A percentile compares a stretch with the other conserved stretches of the same genome.
Evolutionary conservation across 2,797 vertebrate species (phyloP).

Genomic region (Onychomys leucogaster): DNA sequence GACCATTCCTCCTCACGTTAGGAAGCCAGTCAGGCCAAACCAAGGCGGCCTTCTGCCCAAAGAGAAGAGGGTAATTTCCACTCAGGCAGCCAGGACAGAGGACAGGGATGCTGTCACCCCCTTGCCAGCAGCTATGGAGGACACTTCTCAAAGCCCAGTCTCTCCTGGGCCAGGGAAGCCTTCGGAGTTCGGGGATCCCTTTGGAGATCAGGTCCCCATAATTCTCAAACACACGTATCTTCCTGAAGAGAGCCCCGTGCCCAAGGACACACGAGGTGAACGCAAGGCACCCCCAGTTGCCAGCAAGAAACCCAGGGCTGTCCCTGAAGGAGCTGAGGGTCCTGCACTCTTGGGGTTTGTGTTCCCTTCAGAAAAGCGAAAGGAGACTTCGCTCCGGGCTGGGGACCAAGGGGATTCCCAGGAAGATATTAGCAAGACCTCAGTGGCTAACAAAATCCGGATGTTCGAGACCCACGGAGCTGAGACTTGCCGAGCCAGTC

Average conservation of each 20-base stretch:
- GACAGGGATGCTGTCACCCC: conserved; percentile 83
- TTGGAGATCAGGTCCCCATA: conserved; percentile 5
- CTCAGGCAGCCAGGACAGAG: conserved; percentile 17
- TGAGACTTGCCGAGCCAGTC: conserved; percentile 41
- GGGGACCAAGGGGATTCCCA: conserved; percentile 65
- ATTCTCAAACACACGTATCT: conserved; percentile 50
- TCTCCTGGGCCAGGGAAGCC: neutral
- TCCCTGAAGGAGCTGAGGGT: conserved; percentile 60
- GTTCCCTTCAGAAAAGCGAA: conserved; percentile 63
- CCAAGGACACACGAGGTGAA: conserved; percentile 58
- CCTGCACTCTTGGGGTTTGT: neutral
- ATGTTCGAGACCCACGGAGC: conserved; percentile 86
- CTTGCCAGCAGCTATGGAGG: neutral
- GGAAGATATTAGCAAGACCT: conserved; percentile 80
- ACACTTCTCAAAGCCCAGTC: conserved; percentile 24
- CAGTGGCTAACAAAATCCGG: conserved; percentile 88
- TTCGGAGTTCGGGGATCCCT: neutral
- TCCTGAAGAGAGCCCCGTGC: neutral
- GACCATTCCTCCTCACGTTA: neutral
- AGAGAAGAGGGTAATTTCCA: neutral
- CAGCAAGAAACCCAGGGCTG: conserved; percentile 67
- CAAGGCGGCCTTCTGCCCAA: conserved; percentile 35
- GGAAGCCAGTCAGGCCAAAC: conserved; percentile 47
- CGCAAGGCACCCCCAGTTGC: neutral
- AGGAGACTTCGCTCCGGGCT: conserved; percentile 33